Evolutionary conservation across 1,140 invertebrate genomes (phyloP).

Genomic region (Fragariocoptes setiger): DNA sequence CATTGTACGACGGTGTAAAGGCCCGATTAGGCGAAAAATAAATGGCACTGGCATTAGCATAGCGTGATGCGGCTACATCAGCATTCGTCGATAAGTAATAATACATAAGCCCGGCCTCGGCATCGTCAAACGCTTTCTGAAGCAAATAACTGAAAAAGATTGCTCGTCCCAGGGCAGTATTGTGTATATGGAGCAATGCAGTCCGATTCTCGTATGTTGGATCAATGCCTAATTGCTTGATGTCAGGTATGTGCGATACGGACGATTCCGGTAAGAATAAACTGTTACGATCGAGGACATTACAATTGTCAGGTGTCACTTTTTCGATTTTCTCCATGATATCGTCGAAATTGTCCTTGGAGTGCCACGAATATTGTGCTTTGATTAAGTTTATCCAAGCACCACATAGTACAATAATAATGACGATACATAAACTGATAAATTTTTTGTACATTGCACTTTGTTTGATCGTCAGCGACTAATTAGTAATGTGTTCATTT

Average conservation of each 20-base stretch:
- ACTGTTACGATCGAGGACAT: slow-evolving; percentile 45
- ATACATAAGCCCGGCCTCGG: slow-evolving; percentile 93
- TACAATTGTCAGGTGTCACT: slow-evolving; percentile 47
- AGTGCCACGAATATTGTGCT: slow-evolving; percentile 59
- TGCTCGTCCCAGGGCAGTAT: slow-evolving; percentile 66
- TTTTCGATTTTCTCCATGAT: slow-evolving; percentile 42
- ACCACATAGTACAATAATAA: slow-evolving; percentile 5
- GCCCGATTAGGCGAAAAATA: slow-evolving; percentile 80
- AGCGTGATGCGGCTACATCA: slow-evolving; percentile 65
- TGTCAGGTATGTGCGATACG: slow-evolving; percentile 64
- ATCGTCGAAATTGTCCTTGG: slow-evolving; percentile 54
- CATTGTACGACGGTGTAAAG: slow-evolving; percentile 70
- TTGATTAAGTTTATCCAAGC: background rate
- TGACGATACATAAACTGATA: too few relatives aligned
- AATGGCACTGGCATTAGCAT: slow-evolving; percentile 66
- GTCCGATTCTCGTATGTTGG: slow-evolving; percentile 80
- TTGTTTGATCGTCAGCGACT: too few relatives aligned
- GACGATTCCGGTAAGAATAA: slow-evolving; percentile 46
- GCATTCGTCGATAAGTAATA: slow-evolving; percentile 77
- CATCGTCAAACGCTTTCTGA: slow-evolving; percentile 48
- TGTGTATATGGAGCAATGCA: slow-evolving; percentile 63
- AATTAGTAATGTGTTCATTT: too few relatives aligned
- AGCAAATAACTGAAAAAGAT: slow-evolving; percentile 88
- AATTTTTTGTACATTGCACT: too few relatives aligned
- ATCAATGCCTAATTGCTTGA: slow-evolving; percentile 76